Base-by-base conservation (phyloP, 2,888 invertebrate genomes). In the Caenorhabditis uteleia region DNA sequence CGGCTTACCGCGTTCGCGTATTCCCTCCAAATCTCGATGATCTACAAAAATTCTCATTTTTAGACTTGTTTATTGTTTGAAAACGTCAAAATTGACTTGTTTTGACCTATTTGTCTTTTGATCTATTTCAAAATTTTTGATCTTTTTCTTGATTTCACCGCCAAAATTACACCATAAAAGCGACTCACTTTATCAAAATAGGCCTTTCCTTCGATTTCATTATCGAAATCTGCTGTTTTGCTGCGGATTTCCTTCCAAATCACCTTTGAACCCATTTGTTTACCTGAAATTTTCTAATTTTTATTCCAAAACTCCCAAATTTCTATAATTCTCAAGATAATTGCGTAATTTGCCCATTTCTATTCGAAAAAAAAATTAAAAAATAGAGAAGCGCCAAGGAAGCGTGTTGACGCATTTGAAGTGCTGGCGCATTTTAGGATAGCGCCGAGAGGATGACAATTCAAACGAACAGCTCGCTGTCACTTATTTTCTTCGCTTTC, bases 1-100 rank as follows among this genome's bases (percentile, higher is more conserved):
- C 56, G 50, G 26, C 64, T 67, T 3, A 70, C 36, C 12, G 74
- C 54, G 12, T 70, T 67, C 1, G 55, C 48, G 23, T 74, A 66
- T n/a, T 55, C 62, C 21, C 51, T 39, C 74, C 74, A 74, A 5
- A 74, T 45, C 16, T 49, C 40, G 34, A 70, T 53, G 3, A 67
- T 20, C 68, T 69, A 29, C 18, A 61, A 51, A n/a, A n/a, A n/a
- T n/a, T n/a, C n/a, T n/a, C n/a, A n/a, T n/a, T n/a, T n/a, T n/a
- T n/a, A n/a, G n/a, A n/a, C n/a, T n/a, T n/a, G n/a, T n/a, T n/a
- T n/a, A n/a, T n/a, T n/a, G n/a, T n/a, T n/a, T n/a, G n/a, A n/a
- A n/a, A n/a, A n/a, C n/a, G n/a, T n/a, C n/a, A n/a, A n/a, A n/a
- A n/a, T n/a, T n/a, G n/a, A n/a, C n/a, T n/a, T n/a, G n/a, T n/a